Evolutionary conservation across 2,113 vertebrate species (phyloP), one percentile per base, ranked within the genome.

Genomic region (Zosterops japonicus): DNA sequence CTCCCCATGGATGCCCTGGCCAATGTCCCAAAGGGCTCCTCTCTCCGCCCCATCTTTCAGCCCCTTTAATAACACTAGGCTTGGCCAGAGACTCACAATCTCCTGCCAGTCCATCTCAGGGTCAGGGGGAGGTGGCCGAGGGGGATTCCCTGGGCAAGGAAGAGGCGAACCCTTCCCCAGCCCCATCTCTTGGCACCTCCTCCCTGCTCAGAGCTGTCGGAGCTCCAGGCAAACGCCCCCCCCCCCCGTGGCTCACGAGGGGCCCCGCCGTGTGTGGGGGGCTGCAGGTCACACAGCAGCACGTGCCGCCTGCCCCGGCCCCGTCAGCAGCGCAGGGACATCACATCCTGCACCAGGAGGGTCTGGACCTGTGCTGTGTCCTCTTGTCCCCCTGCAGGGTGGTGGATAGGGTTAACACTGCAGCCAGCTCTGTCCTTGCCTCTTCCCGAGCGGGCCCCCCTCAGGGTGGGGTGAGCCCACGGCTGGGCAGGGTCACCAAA

Each of bases 401-500:
- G 55, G 22, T 31, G 42, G 47, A 68, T 3, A 4, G 79, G 53
- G 89, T 95, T 93, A 95, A 92, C 4, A 1, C 2, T 0, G 27
- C 2, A 0, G 57, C 44, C 5, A 6, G 57, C 23, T 68, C 69
- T 3, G 4, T 53, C 39, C 44, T 70, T 9, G 6, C 15, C 27
- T 79, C 82, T 23, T 52, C 35, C 47, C 20, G 1, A 36, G 60
- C 12, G 4, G 5, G 17, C 57, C 60, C 93, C 60, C 44, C 39
- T 21, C 10, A 41, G 89, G 95, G 93, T 83, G 94, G 93, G 79
- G 95, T 83, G 86, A 52, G 1, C 83, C 75, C 52, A 33, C 53
- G 5, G 63, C 81, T 89, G 92, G 95, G 96, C 93, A 95, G 96
- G 92, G 95, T 96, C 95, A 95, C 93, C 56, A 8, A 56, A 84